Evolutionary conservation across 35 echinoderm and acorn worm genomes (phyloP).

Genomic region (Anneissia japonica): DNA sequence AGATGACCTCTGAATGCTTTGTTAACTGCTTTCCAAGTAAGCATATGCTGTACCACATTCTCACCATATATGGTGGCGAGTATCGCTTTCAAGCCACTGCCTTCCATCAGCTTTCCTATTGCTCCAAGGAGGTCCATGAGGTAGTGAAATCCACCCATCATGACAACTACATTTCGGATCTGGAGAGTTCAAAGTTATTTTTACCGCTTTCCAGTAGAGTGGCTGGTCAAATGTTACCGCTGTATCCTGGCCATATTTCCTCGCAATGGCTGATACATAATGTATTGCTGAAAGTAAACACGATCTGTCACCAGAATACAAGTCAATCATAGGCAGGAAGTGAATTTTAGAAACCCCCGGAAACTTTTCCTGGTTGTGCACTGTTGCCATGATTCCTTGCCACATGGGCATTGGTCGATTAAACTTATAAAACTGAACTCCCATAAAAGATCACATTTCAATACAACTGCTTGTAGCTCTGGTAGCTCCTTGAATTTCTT

Average conservation of each 20-base stretch:
- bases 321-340: slow-evolving; percentile 35
- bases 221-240: slow-evolving; percentile 46
- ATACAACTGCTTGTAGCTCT: too few species aligned
- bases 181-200: too few species aligned
- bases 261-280: slow-evolving; percentile 6
- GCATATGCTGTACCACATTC: slow-evolving; percentile 18
- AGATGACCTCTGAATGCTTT: slow-evolving; percentile 24
- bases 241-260: not conserved
- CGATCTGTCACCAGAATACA: slow-evolving; percentile 29
- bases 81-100: slow-evolving; percentile 1
- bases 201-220: slow-evolving; percentile 29
- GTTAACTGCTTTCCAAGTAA: slow-evolving; percentile 17
- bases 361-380: not conserved
- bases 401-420: too few species aligned
- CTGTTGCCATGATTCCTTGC: slow-evolving; percentile 22
- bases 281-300: slow-evolving; percentile 24
- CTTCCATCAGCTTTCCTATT: slow-evolving; percentile 9
- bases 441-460: too few species aligned
- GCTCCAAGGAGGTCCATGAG: slow-evolving; percentile 17
- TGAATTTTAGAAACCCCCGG: not conserved
- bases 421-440: too few species aligned
- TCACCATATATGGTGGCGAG: slow-evolving; percentile 1
- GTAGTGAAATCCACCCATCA: not conserved
- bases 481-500: too few species aligned
- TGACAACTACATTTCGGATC: too few species aligned